A percentile compares a stretch with the other conserved stretches of the same genome.
Conservation (phyloP, 2,888 invertebrate genomes). For the Cephonodes hylas region DNA sequence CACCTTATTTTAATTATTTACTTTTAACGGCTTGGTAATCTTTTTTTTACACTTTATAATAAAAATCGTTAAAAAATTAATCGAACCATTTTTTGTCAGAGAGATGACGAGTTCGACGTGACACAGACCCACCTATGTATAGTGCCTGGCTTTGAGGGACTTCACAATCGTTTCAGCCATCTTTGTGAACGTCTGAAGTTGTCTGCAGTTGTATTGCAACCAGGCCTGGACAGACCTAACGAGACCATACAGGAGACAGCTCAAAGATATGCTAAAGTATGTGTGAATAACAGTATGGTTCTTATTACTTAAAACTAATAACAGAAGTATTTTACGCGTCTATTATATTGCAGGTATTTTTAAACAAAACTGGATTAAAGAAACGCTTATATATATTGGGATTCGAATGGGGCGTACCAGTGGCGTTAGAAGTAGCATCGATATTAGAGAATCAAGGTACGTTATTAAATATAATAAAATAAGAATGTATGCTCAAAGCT, state of each 20-base stretch:
- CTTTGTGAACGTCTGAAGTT: conserved; percentile 48
- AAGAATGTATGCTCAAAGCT: background rate
- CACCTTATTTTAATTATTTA: too few relatives aligned
- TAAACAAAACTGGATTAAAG: conserved; percentile 30
- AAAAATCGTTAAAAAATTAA: too few relatives aligned
- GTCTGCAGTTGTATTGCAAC: conserved; percentile 51
- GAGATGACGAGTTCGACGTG: conserved; percentile 42
- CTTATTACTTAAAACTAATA: background rate
- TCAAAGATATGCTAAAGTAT: conserved; percentile 37
- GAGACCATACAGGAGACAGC: conserved; percentile 44
- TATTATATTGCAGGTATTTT: conserved; percentile 35
- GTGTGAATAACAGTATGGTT: background rate
- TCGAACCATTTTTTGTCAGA: conserved; percentile 34
- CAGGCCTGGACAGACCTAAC: conserved; percentile 38
- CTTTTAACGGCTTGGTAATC: too few relatives aligned
- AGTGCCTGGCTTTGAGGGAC: conserved; percentile 55
- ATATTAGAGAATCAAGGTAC: conserved; percentile 50
- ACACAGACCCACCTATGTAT: conserved; percentile 40
- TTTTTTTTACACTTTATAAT: too few relatives aligned
- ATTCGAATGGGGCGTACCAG: conserved; percentile 44
- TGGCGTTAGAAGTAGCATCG: conserved; percentile 48
- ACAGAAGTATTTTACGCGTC: background rate
- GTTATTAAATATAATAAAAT: background rate
- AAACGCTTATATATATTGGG: conserved; percentile 47
- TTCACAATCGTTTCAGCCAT: conserved; percentile 38